phyloP scores from a whole-genome alignment of 2,113 vertebrate species.

The Herpetotheres cachinnans region DNA sequence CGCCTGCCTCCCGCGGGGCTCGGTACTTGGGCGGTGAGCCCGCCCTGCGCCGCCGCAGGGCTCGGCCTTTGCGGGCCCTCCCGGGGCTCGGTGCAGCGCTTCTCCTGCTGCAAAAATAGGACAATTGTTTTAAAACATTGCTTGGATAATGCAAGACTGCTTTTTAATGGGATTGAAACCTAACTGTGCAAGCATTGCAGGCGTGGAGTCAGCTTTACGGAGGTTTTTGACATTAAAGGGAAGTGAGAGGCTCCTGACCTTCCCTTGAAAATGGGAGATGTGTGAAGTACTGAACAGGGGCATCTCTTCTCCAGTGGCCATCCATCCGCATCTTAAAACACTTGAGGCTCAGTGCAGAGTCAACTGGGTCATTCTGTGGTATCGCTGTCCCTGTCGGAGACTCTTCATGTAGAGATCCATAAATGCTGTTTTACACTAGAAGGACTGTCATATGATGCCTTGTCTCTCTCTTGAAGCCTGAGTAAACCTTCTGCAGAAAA shows the following conservation, averaged over 20 bases:
- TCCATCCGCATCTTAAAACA: neutral
- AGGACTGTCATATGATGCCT: accelerated
- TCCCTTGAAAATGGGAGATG: neutral
- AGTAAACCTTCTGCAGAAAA: neutral
- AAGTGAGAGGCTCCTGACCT: neutral
- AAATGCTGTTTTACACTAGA: neutral
- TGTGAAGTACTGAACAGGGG: accelerated
- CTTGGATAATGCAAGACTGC: accelerated
- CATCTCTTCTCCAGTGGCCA: neutral
- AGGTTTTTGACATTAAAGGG: accelerated
- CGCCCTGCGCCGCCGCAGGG: neutral
- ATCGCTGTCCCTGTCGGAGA: accelerated
- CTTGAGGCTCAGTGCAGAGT: neutral
- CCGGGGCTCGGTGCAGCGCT: neutral
- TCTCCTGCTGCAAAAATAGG: neutral
- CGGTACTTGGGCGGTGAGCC: too few species aligned
- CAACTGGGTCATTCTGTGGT: neutral
- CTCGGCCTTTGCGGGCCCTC: accelerated
- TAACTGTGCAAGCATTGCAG: accelerated
- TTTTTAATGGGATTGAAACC: neutral
- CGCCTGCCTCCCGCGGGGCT: too few species aligned
- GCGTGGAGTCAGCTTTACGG: too few species aligned
- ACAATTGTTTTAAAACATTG: accelerated
- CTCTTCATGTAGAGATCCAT: accelerated
- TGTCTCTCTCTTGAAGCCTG: neutral